Evolutionary conservation across 2,888 invertebrate species (phyloP), one percentile per base, ranked within the genome.

Genomic region (Acronicta aceris): DNA sequence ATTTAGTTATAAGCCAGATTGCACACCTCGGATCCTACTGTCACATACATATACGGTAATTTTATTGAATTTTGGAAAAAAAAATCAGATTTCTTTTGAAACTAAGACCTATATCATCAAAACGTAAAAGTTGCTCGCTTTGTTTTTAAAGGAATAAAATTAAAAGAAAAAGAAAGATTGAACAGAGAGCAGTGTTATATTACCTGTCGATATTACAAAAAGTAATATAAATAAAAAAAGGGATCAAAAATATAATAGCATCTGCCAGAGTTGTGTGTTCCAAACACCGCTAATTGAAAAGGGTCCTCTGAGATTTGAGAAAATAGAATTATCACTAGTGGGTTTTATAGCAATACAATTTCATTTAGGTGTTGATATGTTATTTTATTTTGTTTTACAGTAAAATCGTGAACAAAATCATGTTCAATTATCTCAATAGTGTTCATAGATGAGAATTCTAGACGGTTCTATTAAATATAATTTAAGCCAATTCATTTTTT

Each of bases 161-260:
- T n/a, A n/a, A 36, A 13, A 36, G 45, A 55, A 58, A 46, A 56
- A 1, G 6, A 36, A 1, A 36, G 1, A n/a, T n/a, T 3, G 43
- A 41, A 21, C 21, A 64, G 38, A 15, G 41, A 61, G 30, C 41
- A 53, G 65, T 69, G 59, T 71, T 71, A 63, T 65, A 66, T 80
- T 89, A 89, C 89, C 89, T 89, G 89, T 83, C 83, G 81, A 84
- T 82, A 76, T 59, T 64, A 71, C 78, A 85, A 87, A 88, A 88
- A 83, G 67, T 48, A n/a, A 33, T 8, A 55, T 56, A 68, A n/a
- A 33, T 8, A 55, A 54, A 68, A 65, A 75, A 76, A 72, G 73
- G 55, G 62, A 69, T 68, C 62, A 67, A 62, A 78, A 77, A 76
- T 70, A 62, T n/a, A 33, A 38, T 21, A 63, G 59, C 76, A 80